These are phyloP conservation scores for Sinosuthora webbiana DNA, from an alignment of 2,113 vertebrate genomes.

Conservation along the genomic window DNA sequence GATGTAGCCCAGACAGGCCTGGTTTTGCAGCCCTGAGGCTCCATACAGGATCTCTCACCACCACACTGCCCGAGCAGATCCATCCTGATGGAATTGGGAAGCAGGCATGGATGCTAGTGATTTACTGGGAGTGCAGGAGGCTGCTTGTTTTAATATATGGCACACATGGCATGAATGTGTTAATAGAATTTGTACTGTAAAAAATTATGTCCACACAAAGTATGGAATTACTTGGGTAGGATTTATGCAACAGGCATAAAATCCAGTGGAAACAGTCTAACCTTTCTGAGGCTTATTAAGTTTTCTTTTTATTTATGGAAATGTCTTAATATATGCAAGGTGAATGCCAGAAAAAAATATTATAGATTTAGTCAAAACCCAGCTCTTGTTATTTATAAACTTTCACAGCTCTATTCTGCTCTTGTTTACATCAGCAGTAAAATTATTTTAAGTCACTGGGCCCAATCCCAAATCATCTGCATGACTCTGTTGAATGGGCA, in stretches of 20 bases:
- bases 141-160: constrained; percentile 10
- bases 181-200: constrained; percentile 31
- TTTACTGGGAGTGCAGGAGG: background rate
- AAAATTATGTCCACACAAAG: constrained; percentile 24
- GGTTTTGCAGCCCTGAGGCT: background rate
- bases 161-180: background rate
- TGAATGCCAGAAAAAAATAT: background rate
- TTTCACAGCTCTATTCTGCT: background rate
- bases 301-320: constrained; percentile 52
- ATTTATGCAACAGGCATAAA: constrained; percentile 54
- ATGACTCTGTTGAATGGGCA: background rate
- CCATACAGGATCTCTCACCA: background rate
- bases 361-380: background rate
- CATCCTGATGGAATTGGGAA: background rate
- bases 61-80: background rate
- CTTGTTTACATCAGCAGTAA: background rate
- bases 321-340: constrained; percentile 36
- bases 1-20: background rate
- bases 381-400: background rate
- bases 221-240: constrained; percentile 24
- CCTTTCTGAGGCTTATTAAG: constrained; percentile 34
- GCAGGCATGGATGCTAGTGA: background rate
- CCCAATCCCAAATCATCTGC: background rate
- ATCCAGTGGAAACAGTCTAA: constrained; percentile 41
- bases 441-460: background rate